Evolutionary conservation across 2,888 invertebrate genomes (phyloP), one percentile per base, ranked within the genome.

Genomic region (Petrophora chlorosata): DNA sequence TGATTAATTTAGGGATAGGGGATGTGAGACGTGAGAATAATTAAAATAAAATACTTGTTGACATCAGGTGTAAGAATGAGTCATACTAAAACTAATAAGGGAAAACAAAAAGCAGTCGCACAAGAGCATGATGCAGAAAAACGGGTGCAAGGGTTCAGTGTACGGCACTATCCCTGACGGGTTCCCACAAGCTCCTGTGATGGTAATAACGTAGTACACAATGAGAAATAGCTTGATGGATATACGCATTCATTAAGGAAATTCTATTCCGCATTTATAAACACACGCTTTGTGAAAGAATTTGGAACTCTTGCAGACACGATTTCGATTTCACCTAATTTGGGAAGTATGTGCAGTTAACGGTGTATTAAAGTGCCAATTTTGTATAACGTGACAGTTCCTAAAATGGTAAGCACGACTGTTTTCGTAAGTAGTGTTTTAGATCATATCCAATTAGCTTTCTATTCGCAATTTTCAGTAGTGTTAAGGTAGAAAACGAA

Each of bases 121-220:
- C 76, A 69, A 74, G 73, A 65, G 67, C 67, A 41, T 51, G 54
- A 60, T 57, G 70, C 54, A 74, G 76, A 82, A 84, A 84, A 82
- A 82, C 77, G 67, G 65, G 74, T 79, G 77, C 70, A 67, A 70
- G 72, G 76, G 86, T 85, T 85, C 87, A 85, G 66, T 77, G 82
- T 69, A 65, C 79, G 72, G 62, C 67, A 67, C 59, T 67, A 58
- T 65, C 70, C 67, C 70, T 65, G 67, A 58, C 65, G 45, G 67
- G 75, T 81, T 83, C 82, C 76, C 81, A 82, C 78, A 76, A 68
- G 67, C 70, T 75, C 70, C 70, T 73, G 64, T 63, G 67, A 72
- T 55, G 63, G 66, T 71, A 79, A 78, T 78, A 78, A 72, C 67
- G 70, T 57, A 62, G 39, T 69, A 69, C 68, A 80, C 77, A 82